These are phyloP conservation scores for Upupa epops DNA, from an alignment of 2,113 vertebrate species.

Conservation along the genomic window DNA sequence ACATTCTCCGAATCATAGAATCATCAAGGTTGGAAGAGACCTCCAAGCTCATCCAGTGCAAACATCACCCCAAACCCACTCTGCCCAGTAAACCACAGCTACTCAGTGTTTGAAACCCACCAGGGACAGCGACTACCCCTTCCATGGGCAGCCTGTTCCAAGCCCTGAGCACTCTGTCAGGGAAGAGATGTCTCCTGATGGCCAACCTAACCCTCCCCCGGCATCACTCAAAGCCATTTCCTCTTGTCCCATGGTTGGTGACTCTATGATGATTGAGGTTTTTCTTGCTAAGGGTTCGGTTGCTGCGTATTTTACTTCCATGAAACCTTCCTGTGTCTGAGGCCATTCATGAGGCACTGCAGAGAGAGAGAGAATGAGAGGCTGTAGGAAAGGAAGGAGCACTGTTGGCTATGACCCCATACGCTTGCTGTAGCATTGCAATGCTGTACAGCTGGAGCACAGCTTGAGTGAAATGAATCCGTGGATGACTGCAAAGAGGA, in stretches of 20 bases:
- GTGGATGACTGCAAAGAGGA: constrained; percentile 31
- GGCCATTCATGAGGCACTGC: background rate
- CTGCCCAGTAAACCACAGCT: no score
- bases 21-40: no score
- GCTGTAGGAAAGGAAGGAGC: background rate
- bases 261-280: background rate
- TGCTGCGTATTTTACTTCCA: background rate
- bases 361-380: background rate
- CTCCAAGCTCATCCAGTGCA: no score
- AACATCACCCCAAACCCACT: no score
- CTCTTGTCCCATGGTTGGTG: no score
- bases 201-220: no score
- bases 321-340: background rate
- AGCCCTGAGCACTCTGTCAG: no score
- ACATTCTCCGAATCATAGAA: background rate
- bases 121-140: no score
- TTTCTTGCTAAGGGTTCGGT: background rate
- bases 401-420: constrained; percentile 23
- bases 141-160: no score
- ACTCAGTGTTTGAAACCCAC: no score
- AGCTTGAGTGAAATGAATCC: constrained; percentile 48
- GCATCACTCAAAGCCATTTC: no score
- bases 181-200: no score
- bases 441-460: constrained; percentile 44
- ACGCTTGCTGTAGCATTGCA: constrained; percentile 20